phyloP scores from a whole-genome alignment of 2,113 vertebrate genomes.

The Cyprinodon brontotheroides region DNA sequence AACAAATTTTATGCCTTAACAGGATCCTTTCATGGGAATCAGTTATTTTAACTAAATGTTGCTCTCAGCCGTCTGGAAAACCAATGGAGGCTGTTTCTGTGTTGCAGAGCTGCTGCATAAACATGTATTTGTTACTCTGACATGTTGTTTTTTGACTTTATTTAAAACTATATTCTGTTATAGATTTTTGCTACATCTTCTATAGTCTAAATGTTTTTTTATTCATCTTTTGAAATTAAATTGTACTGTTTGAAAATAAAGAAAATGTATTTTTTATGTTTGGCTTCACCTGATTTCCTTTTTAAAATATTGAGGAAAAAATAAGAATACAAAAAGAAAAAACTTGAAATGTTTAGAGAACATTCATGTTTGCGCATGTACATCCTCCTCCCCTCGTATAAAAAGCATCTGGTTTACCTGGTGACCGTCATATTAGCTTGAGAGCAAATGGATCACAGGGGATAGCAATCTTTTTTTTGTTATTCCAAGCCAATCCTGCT shows the following conservation, averaged over 20 bases:
- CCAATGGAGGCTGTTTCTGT: conserved; percentile 27
- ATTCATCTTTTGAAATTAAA: background rate
- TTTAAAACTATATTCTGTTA: background rate
- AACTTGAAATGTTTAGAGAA: conserved; percentile 38
- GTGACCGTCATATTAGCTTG: conserved; percentile 11
- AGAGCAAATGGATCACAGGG: conserved; percentile 11
- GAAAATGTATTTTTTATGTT: background rate
- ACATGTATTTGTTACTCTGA: conserved; percentile 6
- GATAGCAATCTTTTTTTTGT: background rate
- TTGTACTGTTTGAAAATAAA: conserved; percentile 16
- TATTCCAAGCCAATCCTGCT: background rate
- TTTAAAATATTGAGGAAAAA: background rate
- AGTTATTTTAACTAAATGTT: conserved; percentile 46
- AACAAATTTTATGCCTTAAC: conserved; percentile 27
- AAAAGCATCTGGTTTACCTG: conserved; percentile 36
- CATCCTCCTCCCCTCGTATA: conserved; percentile 11
- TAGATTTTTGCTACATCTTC: background rate
- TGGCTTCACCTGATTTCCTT: background rate
- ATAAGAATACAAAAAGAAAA: background rate
- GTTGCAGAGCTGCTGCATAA: conserved; percentile 16
- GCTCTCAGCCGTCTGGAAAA: conserved; percentile 23
- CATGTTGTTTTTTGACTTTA: conserved; percentile 10
- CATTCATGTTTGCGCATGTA: background rate
- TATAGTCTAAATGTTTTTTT: conserved; percentile 5
- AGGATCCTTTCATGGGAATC: conserved; percentile 38